Evolutionary conservation across 2,797 vertebrate genomes (phyloP).

Genomic region (Tapera naevia): DNA sequence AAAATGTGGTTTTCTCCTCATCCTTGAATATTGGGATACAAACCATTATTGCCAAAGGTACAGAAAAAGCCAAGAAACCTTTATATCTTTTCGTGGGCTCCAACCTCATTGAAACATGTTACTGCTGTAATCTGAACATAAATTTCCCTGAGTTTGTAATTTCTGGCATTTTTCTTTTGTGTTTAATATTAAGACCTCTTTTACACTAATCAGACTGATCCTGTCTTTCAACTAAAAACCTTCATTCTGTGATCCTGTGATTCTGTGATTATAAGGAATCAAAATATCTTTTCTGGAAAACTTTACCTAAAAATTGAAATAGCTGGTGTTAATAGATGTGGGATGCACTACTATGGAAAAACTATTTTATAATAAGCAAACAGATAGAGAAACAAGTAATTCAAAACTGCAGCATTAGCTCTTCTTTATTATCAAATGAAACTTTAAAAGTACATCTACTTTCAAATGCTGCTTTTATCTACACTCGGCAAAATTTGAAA

Average conservation of each 20-base stretch:
- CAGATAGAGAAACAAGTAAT: not conserved
- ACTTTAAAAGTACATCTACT: not conserved
- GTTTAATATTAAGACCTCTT: not conserved
- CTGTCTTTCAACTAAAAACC: not conserved
- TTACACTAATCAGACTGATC: not conserved
- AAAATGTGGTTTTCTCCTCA: not conserved
- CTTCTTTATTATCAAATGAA: not conserved
- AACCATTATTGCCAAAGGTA: not conserved
- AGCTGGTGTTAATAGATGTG: not conserved
- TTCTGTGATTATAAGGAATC: not conserved
- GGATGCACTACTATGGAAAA: not conserved
- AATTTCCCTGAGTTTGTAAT: not conserved
- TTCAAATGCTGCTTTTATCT: not conserved
- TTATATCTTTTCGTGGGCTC: not conserved
- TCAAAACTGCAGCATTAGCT: not conserved
- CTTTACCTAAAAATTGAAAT: not conserved
- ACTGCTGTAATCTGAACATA: not conserved
- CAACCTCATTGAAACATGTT: not conserved
- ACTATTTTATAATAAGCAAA: not conserved
- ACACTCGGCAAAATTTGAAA: conserved; percentile 28
- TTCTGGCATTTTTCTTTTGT: not conserved
- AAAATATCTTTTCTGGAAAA: not conserved
- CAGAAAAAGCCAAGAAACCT: not conserved
- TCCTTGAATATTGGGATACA: not conserved
- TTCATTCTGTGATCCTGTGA: not conserved